Evolutionary conservation across 2,888 invertebrate species (phyloP).

Genomic region (Eupithecia abbreviata): DNA sequence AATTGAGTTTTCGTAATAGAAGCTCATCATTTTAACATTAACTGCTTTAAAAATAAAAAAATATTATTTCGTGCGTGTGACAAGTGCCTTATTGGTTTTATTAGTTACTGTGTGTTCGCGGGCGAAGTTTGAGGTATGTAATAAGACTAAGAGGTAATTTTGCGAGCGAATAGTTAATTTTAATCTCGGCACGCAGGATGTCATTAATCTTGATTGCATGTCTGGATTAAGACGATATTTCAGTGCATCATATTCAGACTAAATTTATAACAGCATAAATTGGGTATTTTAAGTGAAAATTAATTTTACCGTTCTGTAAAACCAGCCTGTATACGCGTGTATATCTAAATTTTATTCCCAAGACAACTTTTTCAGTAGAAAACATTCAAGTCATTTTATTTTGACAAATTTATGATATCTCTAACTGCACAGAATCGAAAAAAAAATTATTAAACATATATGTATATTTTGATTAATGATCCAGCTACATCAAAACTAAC

Average conservation of each 20-base stretch:
- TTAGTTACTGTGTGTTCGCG: constrained; percentile 16
- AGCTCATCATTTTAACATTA: constrained; percentile 47
- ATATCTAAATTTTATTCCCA: neutral
- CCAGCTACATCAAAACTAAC: neutral
- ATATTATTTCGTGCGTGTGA: neutral
- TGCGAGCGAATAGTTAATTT: constrained; percentile 40
- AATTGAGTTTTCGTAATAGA: constrained; percentile 56
- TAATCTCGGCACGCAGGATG: constrained; percentile 42
- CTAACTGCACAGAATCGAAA: too few relatives aligned
- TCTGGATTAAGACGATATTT: constrained; percentile 43
- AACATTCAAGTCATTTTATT: too few relatives aligned
- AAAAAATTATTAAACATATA: neutral
- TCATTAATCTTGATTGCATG: constrained; percentile 45
- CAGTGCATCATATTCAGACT: constrained; percentile 13
- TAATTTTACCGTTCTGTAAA: neutral
- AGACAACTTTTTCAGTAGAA: too few relatives aligned
- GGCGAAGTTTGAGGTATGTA: constrained; percentile 27
- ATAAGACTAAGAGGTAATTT: constrained; percentile 28
- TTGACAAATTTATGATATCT: too few relatives aligned
- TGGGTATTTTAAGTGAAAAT: neutral
- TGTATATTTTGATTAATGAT: neutral
- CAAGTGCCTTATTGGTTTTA: neutral
- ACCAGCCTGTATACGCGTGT: neutral
- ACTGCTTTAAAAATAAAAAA: constrained; percentile 14
- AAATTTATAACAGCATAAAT: neutral